Evolutionary conservation across 1,140 invertebrate species (phyloP).

Genomic region (Bombus superbus): DNA sequence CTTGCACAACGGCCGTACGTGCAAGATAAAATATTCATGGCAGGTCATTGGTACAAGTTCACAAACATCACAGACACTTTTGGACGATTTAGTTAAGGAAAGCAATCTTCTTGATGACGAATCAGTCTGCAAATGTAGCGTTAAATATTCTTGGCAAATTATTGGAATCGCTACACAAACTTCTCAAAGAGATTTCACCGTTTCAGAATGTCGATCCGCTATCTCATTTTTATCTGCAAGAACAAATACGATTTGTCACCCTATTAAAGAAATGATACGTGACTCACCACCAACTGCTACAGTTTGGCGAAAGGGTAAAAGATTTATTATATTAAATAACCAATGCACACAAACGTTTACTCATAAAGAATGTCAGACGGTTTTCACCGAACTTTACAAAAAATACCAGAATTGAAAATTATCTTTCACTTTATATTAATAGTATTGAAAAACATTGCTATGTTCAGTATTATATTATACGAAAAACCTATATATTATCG

Average conservation of each 20-base stretch:
- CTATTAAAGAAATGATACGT: not conserved
- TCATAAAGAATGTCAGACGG: constrained; percentile 55
- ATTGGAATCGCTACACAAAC: constrained; percentile 68
- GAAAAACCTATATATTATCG: not conserved
- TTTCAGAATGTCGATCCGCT: constrained; percentile 53
- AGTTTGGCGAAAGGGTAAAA: constrained; percentile 17
- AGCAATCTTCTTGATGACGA: not conserved
- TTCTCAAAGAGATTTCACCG: constrained; percentile 24
- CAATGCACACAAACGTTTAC: constrained; percentile 61
- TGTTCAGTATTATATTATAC: not conserved
- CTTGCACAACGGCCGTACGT: not conserved
- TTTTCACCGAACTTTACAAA: constrained; percentile 18
- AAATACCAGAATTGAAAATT: constrained; percentile 24
- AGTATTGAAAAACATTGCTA: not conserved
- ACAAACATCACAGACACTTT: constrained; percentile 64
- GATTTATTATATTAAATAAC: constrained; percentile 51
- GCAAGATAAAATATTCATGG: constrained; percentile 72
- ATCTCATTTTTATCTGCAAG: constrained; percentile 48
- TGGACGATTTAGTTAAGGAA: constrained; percentile 36
- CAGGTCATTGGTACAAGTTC: constrained; percentile 63
- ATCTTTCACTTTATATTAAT: not conserved
- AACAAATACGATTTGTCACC: not conserved
- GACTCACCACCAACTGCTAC: not conserved
- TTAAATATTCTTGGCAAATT: constrained; percentile 74
- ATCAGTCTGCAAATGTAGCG: constrained; percentile 26